Percentiles rank a stretch among this genome's conserved stretches.
These are phyloP conservation scores for Mercenaria mercenaria DNA, from an alignment of 1,140 invertebrate genomes.

Conservation along the genomic window DNA sequence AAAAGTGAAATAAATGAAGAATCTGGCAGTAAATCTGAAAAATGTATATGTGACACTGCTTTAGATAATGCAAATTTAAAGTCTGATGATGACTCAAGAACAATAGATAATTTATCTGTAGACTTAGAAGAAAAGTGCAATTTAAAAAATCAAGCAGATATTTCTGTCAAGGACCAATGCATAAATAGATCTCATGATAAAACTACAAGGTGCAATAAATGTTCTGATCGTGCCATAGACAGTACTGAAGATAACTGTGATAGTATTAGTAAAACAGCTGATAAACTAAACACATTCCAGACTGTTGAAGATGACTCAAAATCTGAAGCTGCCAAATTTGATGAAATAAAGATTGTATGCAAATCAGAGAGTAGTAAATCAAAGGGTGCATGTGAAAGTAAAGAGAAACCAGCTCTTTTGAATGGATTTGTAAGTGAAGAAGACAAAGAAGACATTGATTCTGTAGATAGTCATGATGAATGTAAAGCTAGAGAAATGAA, in stretches of 20 bases:
- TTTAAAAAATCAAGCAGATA: not conserved
- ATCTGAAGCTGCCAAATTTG: not conserved
- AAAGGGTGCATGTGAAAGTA: not conserved
- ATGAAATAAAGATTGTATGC: not conserved
- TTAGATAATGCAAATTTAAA: not conserved
- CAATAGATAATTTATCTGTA: constrained; percentile 2
- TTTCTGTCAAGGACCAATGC: not conserved
- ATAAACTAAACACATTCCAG: constrained; percentile 45
- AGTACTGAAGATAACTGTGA: constrained; percentile 38
- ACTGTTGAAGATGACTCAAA: not conserved
- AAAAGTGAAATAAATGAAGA: not conserved
- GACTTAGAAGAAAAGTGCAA: constrained; percentile 12
- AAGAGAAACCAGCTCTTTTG: not conserved
- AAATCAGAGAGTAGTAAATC: not conserved
- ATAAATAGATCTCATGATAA: not conserved
- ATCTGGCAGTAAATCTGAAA: not conserved
- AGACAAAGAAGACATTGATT: not conserved
- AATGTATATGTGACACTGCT: not conserved
- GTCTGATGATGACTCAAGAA: not conserved
- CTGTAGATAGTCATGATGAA: not conserved
- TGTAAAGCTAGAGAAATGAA: not conserved
- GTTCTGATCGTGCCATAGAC: constrained; percentile 13
- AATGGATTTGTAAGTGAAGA: not conserved
- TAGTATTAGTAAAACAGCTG: constrained; percentile 1
- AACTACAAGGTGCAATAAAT: constrained; percentile 40